Evolutionary conservation across 2,797 vertebrate species (phyloP).

Genomic region (Microcaecilia unicolor): DNA sequence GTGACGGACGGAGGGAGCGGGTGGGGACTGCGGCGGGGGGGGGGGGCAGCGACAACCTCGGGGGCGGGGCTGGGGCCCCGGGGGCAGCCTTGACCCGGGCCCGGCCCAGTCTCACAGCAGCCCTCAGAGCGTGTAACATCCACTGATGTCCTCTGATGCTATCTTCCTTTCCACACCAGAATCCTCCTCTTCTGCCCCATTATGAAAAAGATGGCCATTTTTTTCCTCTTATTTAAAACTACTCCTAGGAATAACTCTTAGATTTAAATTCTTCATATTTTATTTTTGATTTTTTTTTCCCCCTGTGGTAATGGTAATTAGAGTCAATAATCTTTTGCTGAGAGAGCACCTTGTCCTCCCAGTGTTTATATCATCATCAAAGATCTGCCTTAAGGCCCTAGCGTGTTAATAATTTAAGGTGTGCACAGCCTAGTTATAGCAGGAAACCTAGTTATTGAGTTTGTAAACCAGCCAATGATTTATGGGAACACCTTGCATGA

Average conservation of each 20-base stretch:
- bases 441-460: constrained; percentile 95
- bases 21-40: too few relatives aligned
- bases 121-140: constrained; percentile 30
- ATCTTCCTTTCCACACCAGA: too few relatives aligned
- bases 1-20: too few relatives aligned
- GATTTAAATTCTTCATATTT: constrained; percentile 65
- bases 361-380: constrained; percentile 97
- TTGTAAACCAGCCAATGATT: constrained; percentile 96
- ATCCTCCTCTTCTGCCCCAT: too few relatives aligned
- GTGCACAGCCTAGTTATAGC: constrained; percentile 82
- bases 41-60: too few relatives aligned
- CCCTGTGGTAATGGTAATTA: constrained; percentile 85
- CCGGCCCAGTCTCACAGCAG: too few relatives aligned
- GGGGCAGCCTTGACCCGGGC: too few relatives aligned
- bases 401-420: constrained; percentile 97
- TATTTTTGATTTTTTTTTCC: constrained; percentile 70
- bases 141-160: constrained; percentile 30
- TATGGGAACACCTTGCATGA: constrained; percentile 91
- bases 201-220: too few relatives aligned
- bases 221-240: constrained; percentile 48
- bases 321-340: constrained; percentile 95
- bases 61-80: too few relatives aligned
- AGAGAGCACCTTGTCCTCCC: constrained; percentile 94
- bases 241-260: constrained; percentile 64
- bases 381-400: constrained; percentile 89